These are phyloP conservation scores for Dicycla oo DNA, from an alignment of 2,888 invertebrate genomes.

Conservation along the genomic window DNA sequence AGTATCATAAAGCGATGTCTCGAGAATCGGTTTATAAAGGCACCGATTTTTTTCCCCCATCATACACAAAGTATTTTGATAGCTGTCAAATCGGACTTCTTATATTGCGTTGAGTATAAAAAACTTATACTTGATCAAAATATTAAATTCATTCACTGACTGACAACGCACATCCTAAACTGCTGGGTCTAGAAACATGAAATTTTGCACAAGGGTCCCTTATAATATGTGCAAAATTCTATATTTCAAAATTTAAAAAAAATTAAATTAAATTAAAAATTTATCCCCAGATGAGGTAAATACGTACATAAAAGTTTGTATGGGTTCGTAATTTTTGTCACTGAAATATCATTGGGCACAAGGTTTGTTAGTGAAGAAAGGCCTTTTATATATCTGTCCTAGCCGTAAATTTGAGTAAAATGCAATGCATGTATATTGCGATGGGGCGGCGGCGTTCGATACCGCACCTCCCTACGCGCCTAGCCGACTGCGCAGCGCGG, in stretches of 20 bases:
- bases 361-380: neutral
- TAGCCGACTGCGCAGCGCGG: conserved; percentile 83
- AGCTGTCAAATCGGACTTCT: no score
- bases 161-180: neutral
- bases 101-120: no score
- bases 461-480: conserved; percentile 70
- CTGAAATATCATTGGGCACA: neutral
- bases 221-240: neutral
- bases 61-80: no score
- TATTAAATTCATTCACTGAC: neutral
- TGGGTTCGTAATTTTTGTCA: neutral
- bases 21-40: no score
- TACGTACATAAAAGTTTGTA: neutral
- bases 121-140: neutral
- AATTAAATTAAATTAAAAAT: neutral
- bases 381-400: neutral
- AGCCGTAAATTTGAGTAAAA: neutral
- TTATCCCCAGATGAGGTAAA: neutral
- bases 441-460: conserved; percentile 50
- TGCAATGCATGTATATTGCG: conserved; percentile 26
- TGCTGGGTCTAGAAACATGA: neutral
- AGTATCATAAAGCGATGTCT: no score
- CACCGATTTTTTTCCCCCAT: no score
- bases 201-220: neutral
- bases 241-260: no score